Evolutionary conservation across 2,888 invertebrate genomes (phyloP).

Genomic region (Stenoptilia bipunctidactyla): DNA sequence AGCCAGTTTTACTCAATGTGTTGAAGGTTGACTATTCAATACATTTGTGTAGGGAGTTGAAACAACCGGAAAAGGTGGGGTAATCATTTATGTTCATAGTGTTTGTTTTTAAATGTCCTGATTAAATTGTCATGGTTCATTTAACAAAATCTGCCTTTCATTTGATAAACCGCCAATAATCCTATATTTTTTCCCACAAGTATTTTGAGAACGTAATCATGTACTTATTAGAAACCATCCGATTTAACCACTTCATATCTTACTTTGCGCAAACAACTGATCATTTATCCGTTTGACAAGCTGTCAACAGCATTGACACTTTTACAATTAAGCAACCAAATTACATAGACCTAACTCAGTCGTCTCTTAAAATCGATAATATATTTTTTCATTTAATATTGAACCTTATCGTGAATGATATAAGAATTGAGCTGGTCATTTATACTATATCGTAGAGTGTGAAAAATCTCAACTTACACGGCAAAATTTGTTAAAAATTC

Average conservation of each 20-base stretch:
- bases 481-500: slow-evolving; percentile 58
- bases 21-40: slow-evolving; percentile 52
- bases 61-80: slow-evolving; percentile 53
- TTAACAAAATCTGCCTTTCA: not conserved
- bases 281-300: slow-evolving; percentile 64
- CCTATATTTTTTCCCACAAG: slow-evolving; percentile 28
- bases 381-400: no score
- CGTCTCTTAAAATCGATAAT: not conserved
- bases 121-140: slow-evolving; percentile 4
- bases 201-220: slow-evolving; percentile 20
- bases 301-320: slow-evolving; percentile 62
- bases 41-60: slow-evolving; percentile 38
- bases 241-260: slow-evolving; percentile 56
- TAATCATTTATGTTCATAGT: slow-evolving; percentile 36
- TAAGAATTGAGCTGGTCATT: not conserved
- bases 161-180: not conserved
- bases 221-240: slow-evolving; percentile 33
- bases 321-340: slow-evolving; percentile 67
- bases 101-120: slow-evolving; percentile 42
- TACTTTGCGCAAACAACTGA: slow-evolving; percentile 62
- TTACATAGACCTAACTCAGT: slow-evolving; percentile 33
- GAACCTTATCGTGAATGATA: no score
- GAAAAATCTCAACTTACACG: no score
- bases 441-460: no score
- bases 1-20: slow-evolving; percentile 41